Conservation (phyloP, 2,888 invertebrate genomes). For the Eustalomyia histrio region DNA sequence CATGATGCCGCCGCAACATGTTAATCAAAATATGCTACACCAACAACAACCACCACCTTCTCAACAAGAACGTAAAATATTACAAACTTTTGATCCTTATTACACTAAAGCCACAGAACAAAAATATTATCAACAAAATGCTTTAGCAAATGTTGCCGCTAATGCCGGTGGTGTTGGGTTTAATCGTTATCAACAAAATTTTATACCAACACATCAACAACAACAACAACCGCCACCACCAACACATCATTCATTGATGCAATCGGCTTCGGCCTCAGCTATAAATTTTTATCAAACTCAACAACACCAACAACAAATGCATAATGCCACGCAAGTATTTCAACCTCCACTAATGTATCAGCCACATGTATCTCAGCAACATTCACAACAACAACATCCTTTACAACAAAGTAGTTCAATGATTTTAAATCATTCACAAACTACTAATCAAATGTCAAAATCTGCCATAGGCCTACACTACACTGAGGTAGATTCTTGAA, state of each 20-base stretch:
- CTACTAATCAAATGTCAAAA: constrained; percentile 76
- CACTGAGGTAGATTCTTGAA: constrained; percentile 77
- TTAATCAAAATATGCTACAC: constrained; percentile 51
- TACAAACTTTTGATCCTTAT: constrained; percentile 77
- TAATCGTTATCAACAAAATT: constrained; percentile 58
- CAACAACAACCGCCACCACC: constrained; percentile 55
- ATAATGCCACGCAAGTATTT: constrained; percentile 64
- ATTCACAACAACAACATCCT: constrained; percentile 48
- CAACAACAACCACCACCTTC: constrained; percentile 42
- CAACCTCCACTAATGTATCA: constrained; percentile 46
- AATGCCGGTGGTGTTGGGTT: constrained; percentile 28
- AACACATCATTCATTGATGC: constrained; percentile 72
- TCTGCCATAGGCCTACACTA: constrained; percentile 76
- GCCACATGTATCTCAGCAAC: constrained; percentile 48
- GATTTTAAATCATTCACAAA: constrained; percentile 75
- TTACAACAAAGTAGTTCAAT: constrained; percentile 75
- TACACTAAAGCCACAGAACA: constrained; percentile 71
- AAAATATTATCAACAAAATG: constrained; percentile 58
- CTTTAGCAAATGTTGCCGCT: constrained; percentile 35
- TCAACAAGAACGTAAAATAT: constrained; percentile 72
- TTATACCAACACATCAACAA: constrained; percentile 44
- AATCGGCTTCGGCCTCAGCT: constrained; percentile 68
- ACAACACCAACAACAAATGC: constrained; percentile 63
- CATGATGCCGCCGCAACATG: constrained; percentile 63
- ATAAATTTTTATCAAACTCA: constrained; percentile 65